Conservation (phyloP, 2,113 vertebrate genomes). For the Lepus timidus region DNA sequence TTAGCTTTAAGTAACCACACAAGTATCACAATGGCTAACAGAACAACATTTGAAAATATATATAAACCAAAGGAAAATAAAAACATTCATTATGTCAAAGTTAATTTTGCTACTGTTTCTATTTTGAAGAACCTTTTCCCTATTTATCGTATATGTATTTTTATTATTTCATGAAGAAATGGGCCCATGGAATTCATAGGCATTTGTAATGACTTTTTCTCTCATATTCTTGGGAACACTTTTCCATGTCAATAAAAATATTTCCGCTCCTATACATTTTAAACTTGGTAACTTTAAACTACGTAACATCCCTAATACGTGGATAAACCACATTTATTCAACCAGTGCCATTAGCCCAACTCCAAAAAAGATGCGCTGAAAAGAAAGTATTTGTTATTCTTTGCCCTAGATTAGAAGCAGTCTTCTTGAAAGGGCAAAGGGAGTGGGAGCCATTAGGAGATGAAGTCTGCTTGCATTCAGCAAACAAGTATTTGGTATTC, state of each 20-base stretch:
- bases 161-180: constrained; percentile 28
- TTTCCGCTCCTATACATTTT: background rate
- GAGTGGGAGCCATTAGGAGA: background rate
- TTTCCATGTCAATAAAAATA: background rate
- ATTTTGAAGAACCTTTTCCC: background rate
- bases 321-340: background rate
- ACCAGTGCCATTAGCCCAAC: background rate
- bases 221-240: background rate
- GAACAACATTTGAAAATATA: background rate
- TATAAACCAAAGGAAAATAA: background rate
- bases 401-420: background rate
- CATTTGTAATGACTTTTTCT: constrained; percentile 34
- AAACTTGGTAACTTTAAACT: background rate
- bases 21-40: background rate
- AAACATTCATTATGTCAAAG: background rate
- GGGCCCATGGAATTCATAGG: background rate
- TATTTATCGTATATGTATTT: background rate
- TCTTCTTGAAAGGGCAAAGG: background rate
- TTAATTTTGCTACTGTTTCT: background rate
- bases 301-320: background rate
- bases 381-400: background rate
- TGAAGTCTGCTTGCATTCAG: background rate
- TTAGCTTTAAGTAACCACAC: background rate
- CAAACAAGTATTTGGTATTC: background rate
- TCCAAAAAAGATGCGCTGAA: background rate